Evolutionary conservation across 2,888 invertebrate species (phyloP), one percentile per base, ranked within the genome.

Genomic region (Tenthredo amoena): DNA sequence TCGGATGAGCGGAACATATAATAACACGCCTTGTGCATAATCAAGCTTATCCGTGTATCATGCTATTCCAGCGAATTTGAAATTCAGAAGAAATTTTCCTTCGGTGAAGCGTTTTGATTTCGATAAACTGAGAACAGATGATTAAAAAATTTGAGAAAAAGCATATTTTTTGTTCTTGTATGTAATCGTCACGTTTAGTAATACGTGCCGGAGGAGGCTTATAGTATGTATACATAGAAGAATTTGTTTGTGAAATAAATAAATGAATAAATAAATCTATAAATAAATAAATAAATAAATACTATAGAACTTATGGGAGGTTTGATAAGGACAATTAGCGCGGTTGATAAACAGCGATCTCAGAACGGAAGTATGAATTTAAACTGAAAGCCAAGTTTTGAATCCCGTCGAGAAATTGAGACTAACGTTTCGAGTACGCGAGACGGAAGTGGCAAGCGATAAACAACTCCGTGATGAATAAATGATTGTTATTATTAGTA

Each of bases 301-400:
- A 37, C n/a, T 15, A 26, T 74, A 9, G 21, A 26, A 12, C 72
- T 43, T 26, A 74, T 43, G 72, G 9, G 10, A 21, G 5, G 3
- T 74, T 40, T 18, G 72, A 74, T 74, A 74, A 74, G 21, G 43
- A 74, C 43, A 74, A 50, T 50, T 55, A 77, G 21, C 77, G 77
- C 43, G 12, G 43, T 76, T 76, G 76, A 76, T 76, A 47, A 74
- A 76, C 21, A 26, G 47, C 77, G 77, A 47, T 50, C 50, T 55
- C 50, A 9, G 4, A 47, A 50, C 77, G 47, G 77, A 77, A 77
- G 77, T 43, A 74, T n/a, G 21, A 77, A 55, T 18, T 50, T 34
- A 5, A 77, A 34, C 77, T 31, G 9, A 21, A 40, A 74, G 72
- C 72, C 40, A 37, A 31, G 71, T 15, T 71, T 71, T 71, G 18